Evolutionary conservation across 1,140 invertebrate species (phyloP).

Genomic region (Piezodorus guildinii): DNA sequence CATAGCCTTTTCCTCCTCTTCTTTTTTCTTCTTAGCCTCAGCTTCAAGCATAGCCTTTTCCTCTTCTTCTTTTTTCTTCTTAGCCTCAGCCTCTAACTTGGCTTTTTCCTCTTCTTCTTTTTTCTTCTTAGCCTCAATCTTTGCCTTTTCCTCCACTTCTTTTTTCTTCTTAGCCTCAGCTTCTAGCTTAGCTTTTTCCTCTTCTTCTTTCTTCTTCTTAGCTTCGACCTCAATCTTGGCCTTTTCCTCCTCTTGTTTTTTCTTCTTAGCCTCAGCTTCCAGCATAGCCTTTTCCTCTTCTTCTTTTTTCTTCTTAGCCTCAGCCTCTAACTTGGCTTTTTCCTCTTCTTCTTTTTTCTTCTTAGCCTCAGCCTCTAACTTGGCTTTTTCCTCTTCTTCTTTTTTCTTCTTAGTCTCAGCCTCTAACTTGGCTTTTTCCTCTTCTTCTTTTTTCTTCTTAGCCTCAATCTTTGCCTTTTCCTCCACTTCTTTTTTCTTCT

Average conservation of each 20-base stretch:
- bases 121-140: no score
- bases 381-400: conserved; percentile 4
- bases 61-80: no score
- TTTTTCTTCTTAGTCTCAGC: background rate
- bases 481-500: conserved; percentile 10
- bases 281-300: background rate
- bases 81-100: no score
- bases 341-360: conserved; percentile 3
- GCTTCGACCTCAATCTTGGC: background rate
- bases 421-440: conserved; percentile 20
- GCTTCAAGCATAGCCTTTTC: no score
- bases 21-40: no score
- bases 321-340: background rate
- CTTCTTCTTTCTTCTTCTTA: background rate
- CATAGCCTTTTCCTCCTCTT: no score
- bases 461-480: conserved; percentile 18
- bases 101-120: no score
- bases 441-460: conserved; percentile 11
- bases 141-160: no score
- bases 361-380: conserved; percentile 19
- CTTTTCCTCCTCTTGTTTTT: background rate
- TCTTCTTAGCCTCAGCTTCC: no score
- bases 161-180: no score
- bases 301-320: background rate
- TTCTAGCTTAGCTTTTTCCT: no score